These are phyloP conservation scores for Denticeps clupeoides DNA, from an alignment of 2,797 vertebrate species.

Conservation along the genomic window DNA sequence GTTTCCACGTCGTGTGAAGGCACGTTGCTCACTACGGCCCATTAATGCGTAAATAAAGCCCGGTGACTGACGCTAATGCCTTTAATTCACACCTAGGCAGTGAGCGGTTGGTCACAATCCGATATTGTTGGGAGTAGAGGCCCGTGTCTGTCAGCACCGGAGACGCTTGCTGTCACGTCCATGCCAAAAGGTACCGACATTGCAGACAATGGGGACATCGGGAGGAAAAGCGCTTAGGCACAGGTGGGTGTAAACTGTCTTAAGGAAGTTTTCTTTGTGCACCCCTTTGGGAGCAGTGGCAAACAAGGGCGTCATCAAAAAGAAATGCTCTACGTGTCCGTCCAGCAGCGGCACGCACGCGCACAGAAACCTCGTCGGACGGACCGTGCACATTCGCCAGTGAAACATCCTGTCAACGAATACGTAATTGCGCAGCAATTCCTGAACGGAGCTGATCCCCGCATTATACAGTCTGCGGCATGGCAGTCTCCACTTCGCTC, in stretches of 20 bases:
- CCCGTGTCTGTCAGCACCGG: constrained; percentile 49
- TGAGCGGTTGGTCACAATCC: constrained; percentile 10
- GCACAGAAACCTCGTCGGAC: constrained; percentile 29
- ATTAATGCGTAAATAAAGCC: constrained; percentile 20
- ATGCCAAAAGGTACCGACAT: constrained; percentile 12
- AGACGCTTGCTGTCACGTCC: constrained; percentile 19
- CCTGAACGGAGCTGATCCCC: constrained; percentile 51
- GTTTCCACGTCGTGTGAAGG: constrained; percentile 39
- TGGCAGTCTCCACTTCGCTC: constrained; percentile 29
- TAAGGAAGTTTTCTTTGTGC: constrained; percentile 30
- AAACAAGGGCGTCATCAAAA: too few relatives aligned
- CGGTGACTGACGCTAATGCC: constrained; percentile 38
- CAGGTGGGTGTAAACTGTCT: constrained; percentile 20
- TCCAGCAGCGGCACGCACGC: neutral
- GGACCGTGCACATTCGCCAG: constrained; percentile 34
- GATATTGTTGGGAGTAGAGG: constrained; percentile 21
- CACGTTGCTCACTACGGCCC: constrained; percentile 37
- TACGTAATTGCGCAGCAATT: constrained; percentile 58
- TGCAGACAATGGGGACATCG: constrained; percentile 13
- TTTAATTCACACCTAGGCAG: constrained; percentile 21
- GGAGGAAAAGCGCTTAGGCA: neutral
- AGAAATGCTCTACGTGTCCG: neutral
- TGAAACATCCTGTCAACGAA: constrained; percentile 55
- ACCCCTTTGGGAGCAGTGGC: too few relatives aligned
- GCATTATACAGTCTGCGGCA: constrained; percentile 43